These are phyloP conservation scores for Orycteropus afer DNA, from an alignment of 2,113 vertebrate genomes.

Conservation along the genomic window DNA sequence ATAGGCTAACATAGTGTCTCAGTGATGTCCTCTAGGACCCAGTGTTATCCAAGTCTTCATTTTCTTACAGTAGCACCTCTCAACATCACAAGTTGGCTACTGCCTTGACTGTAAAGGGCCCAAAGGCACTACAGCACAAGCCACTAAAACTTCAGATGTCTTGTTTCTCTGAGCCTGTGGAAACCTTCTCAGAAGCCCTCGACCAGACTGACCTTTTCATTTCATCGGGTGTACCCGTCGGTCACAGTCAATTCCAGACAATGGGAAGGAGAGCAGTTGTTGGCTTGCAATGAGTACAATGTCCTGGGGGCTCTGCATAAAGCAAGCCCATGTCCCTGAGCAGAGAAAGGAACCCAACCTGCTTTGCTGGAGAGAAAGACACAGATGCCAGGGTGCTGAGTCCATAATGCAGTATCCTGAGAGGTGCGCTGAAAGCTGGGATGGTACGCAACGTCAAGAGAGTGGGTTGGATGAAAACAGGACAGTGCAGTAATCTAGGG, in stretches of 20 bases:
- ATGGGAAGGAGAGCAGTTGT: background rate
- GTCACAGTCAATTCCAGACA: background rate
- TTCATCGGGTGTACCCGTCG: background rate
- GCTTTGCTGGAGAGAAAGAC: background rate
- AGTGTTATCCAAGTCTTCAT: rapidly evolving
- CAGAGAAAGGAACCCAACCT: rapidly evolving
- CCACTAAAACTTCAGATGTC: rapidly evolving
- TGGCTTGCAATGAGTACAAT: rapidly evolving
- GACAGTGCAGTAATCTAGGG: background rate
- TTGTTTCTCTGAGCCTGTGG: background rate
- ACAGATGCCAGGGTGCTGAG: no score
- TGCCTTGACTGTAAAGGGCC: rapidly evolving
- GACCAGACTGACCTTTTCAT: rapidly evolving
- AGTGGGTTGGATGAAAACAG: background rate
- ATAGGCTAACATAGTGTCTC: rapidly evolving
- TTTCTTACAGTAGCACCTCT: no score
- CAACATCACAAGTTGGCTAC: background rate
- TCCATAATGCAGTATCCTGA: background rate
- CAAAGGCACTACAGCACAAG: rapidly evolving
- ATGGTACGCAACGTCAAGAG: background rate
- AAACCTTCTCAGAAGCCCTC: background rate
- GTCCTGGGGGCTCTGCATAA: rapidly evolving
- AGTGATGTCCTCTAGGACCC: rapidly evolving
- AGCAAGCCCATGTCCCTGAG: rapidly evolving
- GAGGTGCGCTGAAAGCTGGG: background rate